Conservation (phyloP, 2,797 vertebrate genomes). For the Helostoma temminkii region DNA sequence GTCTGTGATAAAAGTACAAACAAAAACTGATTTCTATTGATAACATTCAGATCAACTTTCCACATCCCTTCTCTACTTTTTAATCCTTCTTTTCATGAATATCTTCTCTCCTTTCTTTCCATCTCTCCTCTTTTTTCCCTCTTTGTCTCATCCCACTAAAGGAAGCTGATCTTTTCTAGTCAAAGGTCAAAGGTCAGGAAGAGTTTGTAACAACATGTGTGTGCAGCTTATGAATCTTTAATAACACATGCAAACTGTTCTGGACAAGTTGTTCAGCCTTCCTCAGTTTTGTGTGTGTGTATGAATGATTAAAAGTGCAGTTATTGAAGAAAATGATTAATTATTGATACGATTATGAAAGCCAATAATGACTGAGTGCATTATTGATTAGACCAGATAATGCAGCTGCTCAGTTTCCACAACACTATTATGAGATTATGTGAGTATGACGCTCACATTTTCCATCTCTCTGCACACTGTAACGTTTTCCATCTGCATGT, state of each 20-base stretch:
- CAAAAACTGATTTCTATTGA: too few relatives aligned
- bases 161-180: constrained; percentile 41
- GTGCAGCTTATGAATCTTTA: constrained; percentile 63
- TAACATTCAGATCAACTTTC: too few relatives aligned
- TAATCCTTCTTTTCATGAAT: not conserved
- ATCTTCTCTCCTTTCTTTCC: not conserved
- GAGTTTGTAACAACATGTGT: constrained; percentile 49
- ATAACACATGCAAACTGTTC: constrained; percentile 29
- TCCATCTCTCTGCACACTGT: not conserved
- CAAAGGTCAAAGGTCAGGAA: constrained; percentile 60
- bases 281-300: constrained; percentile 5
- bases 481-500: not conserved
- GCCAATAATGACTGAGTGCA: constrained; percentile 59
- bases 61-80: too few relatives aligned
- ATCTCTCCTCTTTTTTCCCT: not conserved
- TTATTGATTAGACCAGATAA: constrained; percentile 73
- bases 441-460: constrained; percentile 6
- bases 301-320: constrained; percentile 39
- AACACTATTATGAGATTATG: constrained; percentile 39
- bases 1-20: too few relatives aligned
- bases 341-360: constrained; percentile 76
- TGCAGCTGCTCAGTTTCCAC: constrained; percentile 33
- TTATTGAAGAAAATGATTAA: constrained; percentile 59
- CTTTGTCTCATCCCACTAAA: not conserved
- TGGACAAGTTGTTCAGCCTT: constrained; percentile 7